Base-by-base conservation (phyloP, 2,888 invertebrate genomes). In the Hermaeophaga mercurialis region DNA sequence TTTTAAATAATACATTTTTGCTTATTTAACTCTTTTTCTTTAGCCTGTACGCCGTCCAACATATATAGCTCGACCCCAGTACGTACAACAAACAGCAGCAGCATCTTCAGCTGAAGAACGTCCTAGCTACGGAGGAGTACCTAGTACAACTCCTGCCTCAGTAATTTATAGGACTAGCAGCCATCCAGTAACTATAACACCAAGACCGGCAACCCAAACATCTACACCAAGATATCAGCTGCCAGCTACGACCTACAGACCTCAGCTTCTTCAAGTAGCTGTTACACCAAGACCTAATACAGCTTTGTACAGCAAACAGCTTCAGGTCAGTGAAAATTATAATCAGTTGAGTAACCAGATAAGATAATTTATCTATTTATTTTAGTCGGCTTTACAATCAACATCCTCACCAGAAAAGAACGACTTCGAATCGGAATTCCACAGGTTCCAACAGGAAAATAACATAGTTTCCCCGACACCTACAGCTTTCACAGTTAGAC, bases 351-450 rank as follows among this genome's bases (percentile, higher is more conserved):
- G 22, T 22, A 22, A 22, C n/a, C 22, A 24, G 6, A 22, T n/a
- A 50, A 17, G 12, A 24, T 46, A 31, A 39, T 39, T 5, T 11
- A 33, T 22, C 1, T 15, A 36, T 11, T 24, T 28, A 18, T 57
- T 53, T 38, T 11, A 58, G 58, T 44, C 54, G 1, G 43, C 57
- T 19, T 44, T 58, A 7, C 48, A 53, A 36, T 31, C 58, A 14
- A 54, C 34, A 7, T 14, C 18, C 1, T 47, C 47, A 71, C 73
- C 41, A 1, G 56, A 43, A 47, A 64, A 44, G 62, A 65, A 31
- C 48, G 87, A 89, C 74, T 89, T 89, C 62, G 89, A 88, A 56
- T 86, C 86, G 28, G 89, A 90, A 76, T 87, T 90, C 69, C 88
- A 88, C 59, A 86, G 66, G 69, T 87, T 87, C 82, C 85, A 87